A percentile compares a stretch with the other conserved stretches of the same genome.
phyloP scores from a whole-genome alignment of 2,113 vertebrate species.

The Tychaedon coryphoeus region DNA sequence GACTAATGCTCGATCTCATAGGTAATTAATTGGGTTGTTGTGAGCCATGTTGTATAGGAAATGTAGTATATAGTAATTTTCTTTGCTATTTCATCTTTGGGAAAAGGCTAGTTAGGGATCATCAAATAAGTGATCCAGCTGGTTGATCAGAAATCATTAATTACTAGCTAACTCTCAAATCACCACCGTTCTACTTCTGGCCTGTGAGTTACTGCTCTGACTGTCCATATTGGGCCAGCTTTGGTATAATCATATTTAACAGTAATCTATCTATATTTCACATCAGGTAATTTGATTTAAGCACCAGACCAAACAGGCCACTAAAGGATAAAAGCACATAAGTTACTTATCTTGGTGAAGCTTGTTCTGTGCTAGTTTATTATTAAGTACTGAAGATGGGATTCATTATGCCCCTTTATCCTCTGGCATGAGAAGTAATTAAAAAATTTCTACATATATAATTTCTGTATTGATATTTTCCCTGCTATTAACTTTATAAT shows the following conservation, averaged over 20 bases:
- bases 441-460: not conserved
- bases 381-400: not conserved
- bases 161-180: not conserved
- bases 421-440: not conserved
- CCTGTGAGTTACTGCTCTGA: not conserved
- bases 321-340: not conserved
- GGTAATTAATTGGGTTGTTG: not conserved
- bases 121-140: not conserved
- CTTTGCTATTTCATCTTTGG: not conserved
- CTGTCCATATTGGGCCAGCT: not conserved
- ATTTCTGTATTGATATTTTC: not conserved
- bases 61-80: not conserved
- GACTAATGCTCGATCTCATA: rapidly evolving
- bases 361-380: not conserved
- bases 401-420: not conserved
- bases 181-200: not conserved
- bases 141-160: not conserved
- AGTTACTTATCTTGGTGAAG: not conserved
- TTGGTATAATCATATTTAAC: not conserved
- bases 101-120: not conserved
- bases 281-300: not conserved
- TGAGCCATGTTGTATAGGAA: not conserved
- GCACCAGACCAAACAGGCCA: not conserved
- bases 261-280: not conserved
- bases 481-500: not conserved